Evolutionary conservation across 1,140 invertebrate genomes (phyloP), one percentile per base, ranked within the genome.

Genomic region (Saccostrea echinata): DNA sequence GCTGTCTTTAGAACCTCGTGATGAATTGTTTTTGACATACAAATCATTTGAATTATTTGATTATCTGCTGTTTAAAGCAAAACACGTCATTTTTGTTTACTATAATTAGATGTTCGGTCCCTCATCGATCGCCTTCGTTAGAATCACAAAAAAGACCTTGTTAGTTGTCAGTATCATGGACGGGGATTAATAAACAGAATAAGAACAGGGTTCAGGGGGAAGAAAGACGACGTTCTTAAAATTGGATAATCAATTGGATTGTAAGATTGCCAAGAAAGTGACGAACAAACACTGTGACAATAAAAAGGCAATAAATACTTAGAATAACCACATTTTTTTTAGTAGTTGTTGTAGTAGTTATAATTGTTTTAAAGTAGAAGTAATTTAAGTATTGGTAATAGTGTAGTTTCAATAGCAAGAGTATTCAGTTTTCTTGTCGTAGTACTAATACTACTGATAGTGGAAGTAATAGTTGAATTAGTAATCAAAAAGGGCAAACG

Each of bases 1-100:
- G 4, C 4, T 43, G 43, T 9, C 43, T 43, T 9, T 43, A 43
- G 43, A 4, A 43, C 43, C 43, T 43, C 43, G 9, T 4, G 43
- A 43, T 43, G 43, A 43, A 43, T 43, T 30, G 13, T 71, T 71
- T 71, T 27, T 71, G 68, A 11, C 68, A 30, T 76, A 27, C 27
- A 76, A 30, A 33, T 16, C 68, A 76, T 76, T 76, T 76, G 68
- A 76, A 33, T 76, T 76, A 76, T 76, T 30, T 76, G 68, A 30
- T 76, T 76, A 76, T 76, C 68, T 30, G 68, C 13, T 76, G 68
- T 76, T 76, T 76, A 76, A 76, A 24, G 27, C 68, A 76, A 33
- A 76, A 30, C 68, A 76, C 68, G 68, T 76, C 68, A 76, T 33
- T 76, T 76, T 76, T 76, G 68, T 76, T 76, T 12, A 76, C 68